A percentile compares a stretch with the other conserved stretches of the same genome.
phyloP scores from a whole-genome alignment of 2,797 vertebrate species.

The Neomorphus geoffroyi region DNA sequence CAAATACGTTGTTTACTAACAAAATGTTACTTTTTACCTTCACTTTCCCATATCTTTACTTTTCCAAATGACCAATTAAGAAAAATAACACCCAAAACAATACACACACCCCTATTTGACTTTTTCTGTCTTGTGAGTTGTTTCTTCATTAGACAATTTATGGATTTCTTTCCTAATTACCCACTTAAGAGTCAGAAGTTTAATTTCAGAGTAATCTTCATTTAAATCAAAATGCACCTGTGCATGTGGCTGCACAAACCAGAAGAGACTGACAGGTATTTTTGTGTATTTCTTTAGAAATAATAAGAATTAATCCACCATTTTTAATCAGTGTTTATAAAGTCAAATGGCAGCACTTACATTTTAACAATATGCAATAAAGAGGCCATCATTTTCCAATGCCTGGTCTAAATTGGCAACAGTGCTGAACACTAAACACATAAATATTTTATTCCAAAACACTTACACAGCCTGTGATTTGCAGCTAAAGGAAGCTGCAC shows the following conservation, averaged over 20 bases:
- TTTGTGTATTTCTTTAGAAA: not conserved
- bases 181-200: not conserved
- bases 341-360: constrained; percentile 25
- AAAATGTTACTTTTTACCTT: not conserved
- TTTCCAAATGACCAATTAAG: not conserved
- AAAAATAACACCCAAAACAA: not conserved
- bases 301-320: not conserved
- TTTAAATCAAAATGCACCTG: not conserved
- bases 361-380: constrained; percentile 41
- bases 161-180: not conserved
- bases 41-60: not conserved
- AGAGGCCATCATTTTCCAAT: constrained; percentile 19
- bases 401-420: constrained; percentile 37
- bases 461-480: constrained; percentile 26
- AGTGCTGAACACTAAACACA: constrained; percentile 6
- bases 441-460: constrained; percentile 60
- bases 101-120: not conserved
- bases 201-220: constrained; percentile 14
- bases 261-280: not conserved
- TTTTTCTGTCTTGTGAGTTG: not conserved
- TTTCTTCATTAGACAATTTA: not conserved
- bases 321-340: constrained; percentile 26
- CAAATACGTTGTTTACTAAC: not conserved
- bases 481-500: not conserved
- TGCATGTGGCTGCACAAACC: not conserved